Base-by-base conservation (phyloP, 2,888 invertebrate genomes). In the Entomobrya proxima region DNA sequence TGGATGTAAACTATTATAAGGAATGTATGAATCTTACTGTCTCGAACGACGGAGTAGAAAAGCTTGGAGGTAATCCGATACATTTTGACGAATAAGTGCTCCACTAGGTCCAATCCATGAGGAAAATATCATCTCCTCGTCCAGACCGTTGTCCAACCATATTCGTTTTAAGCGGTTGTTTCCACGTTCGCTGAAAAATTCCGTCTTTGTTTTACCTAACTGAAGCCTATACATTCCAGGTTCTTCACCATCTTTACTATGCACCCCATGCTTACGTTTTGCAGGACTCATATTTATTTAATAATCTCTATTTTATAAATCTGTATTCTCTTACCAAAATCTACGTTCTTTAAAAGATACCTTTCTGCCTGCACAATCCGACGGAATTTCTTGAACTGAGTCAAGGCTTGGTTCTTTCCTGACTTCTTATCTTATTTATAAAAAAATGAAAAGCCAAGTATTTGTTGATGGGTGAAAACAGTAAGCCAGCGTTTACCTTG, bases 101-200 rank as follows among this genome's bases (percentile, higher is more conserved):
- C 86, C 69, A 58, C 85, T 88, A 15, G 82, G 85, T 7, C 86
- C 88, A 40, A 77, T 80, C 76, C 75, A 76, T n/a, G 85, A 80
- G 2, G 88, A 78, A 75, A 88, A 88, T 35, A 88, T 82, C 61
- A 86, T 79, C 72, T 88, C 88, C 30, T 87, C 80, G 67, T 85
- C 82, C 24, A 87, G 58, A 35, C 72, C 50, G 30, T 85, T 77
- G 18, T 83, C 77, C 21, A 87, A 24, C 85, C 88, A 88, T 50
- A 88, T 88, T 30, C 72, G 37, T 44, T 77, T 52, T 64, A 88
- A 74, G 24, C 52, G 27, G 13, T 37, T 83, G n/a, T 88, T 81
- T n/a, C 88, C 88, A 13, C 55, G 69, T 27, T 52, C 35, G 64
- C 88, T 88, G 32, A 76, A 88, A 61, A 88, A 88, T n/a, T 78